These are phyloP conservation scores for Muscidifurax raptorellus DNA, from an alignment of 1,140 invertebrate species.

Conservation along the genomic window DNA sequence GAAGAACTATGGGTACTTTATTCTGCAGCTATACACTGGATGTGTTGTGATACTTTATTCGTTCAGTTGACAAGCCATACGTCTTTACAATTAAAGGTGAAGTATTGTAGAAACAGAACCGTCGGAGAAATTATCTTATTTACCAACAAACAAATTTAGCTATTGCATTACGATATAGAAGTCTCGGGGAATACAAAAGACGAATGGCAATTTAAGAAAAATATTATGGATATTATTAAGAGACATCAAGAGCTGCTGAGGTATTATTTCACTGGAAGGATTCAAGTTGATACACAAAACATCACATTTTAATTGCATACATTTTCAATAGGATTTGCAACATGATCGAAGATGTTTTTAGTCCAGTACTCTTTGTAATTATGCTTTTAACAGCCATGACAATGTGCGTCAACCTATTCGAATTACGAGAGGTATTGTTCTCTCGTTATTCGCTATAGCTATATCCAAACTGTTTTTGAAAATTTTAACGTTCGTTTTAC, in stretches of 20 bases:
- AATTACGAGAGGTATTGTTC: neutral
- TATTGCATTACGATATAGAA: neutral
- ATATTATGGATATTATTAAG: neutral
- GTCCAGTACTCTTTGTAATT: neutral
- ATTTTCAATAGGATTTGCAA: neutral
- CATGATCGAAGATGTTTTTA: neutral
- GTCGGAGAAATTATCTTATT: neutral
- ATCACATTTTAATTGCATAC: neutral
- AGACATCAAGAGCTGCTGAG: neutral
- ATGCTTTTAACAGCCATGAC: neutral
- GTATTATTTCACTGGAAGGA: neutral
- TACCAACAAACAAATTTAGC: neutral
- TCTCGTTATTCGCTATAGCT: neutral
- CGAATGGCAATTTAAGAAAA: neutral
- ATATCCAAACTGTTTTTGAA: neutral
- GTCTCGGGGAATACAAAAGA: neutral
- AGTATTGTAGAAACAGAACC: neutral
- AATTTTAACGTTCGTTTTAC: neutral
- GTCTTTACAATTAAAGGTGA: slow-evolving; percentile 11
- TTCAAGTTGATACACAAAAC: neutral
- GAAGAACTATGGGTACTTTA: neutral
- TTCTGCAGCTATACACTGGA: neutral
- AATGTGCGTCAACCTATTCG: neutral
- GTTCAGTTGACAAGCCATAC: slow-evolving; percentile 9
- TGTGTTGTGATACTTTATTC: slow-evolving; percentile 17